phyloP scores from a whole-genome alignment of 2,113 vertebrate species.

The Nestor notabilis region DNA sequence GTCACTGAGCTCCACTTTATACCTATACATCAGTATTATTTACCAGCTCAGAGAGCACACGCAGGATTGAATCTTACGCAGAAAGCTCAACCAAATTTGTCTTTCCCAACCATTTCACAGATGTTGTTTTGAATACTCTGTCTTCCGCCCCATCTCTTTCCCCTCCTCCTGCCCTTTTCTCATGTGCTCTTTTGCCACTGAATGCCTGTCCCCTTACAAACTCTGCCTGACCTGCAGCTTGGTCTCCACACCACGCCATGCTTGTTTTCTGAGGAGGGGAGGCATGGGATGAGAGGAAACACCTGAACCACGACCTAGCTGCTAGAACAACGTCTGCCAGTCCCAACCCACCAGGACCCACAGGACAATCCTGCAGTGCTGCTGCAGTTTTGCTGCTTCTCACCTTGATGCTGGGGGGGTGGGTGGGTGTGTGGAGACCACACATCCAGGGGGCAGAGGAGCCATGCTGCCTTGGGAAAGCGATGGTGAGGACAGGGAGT shows the following conservation, averaged over 20 bases:
- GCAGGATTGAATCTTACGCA: neutral
- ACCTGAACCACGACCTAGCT: neutral
- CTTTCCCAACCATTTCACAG: neutral
- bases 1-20: neutral
- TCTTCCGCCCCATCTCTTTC: neutral
- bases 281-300: accelerated
- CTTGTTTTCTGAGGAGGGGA: accelerated
- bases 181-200: neutral
- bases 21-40: neutral
- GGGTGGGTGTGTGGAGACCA: too few relatives aligned
- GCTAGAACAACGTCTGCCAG: neutral
- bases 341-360: neutral
- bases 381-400: neutral
- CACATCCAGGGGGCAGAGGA: neutral
- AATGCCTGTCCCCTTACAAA: accelerated
- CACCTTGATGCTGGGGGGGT: accelerated
- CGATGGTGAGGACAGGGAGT: neutral
- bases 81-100: neutral
- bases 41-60: neutral
- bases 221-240: neutral
- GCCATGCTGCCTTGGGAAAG: neutral
- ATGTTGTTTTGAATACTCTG: neutral
- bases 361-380: neutral
- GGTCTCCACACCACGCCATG: neutral
- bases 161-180: neutral